phyloP scores from a whole-genome alignment of 92 coral and sea anemone species.

The Pocillopora grandis region DNA sequence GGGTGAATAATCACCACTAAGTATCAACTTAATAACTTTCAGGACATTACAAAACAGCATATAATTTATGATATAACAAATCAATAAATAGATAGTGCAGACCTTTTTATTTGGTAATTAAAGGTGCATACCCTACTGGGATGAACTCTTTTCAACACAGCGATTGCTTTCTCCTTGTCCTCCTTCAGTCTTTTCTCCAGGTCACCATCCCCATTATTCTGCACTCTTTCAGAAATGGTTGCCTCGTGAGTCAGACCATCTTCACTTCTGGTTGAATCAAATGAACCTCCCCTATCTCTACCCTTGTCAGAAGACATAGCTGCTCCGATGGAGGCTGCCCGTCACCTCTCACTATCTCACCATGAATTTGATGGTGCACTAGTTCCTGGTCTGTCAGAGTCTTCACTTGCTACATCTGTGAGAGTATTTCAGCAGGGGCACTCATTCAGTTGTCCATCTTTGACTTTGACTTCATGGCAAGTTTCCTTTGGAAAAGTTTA shows the following conservation, averaged over 20 bases:
- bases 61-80: too few relatives aligned
- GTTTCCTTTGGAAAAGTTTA: too few relatives aligned
- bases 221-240: constrained; percentile 15
- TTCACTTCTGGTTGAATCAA: constrained; percentile 69
- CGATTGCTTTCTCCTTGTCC: constrained; percentile 77
- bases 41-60: too few relatives aligned
- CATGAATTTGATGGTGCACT: constrained; percentile 7
- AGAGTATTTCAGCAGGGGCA: too few relatives aligned
- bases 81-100: too few relatives aligned
- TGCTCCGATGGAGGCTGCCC: constrained; percentile 30
- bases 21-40: too few relatives aligned
- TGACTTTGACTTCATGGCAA: too few relatives aligned
- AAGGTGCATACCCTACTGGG: constrained; percentile 66
- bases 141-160: constrained; percentile 68
- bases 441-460: too few relatives aligned
- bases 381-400: neutral
- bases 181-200: constrained; percentile 62
- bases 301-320: neutral
- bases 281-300: constrained; percentile 59
- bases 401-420: too few relatives aligned
- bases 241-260: constrained; percentile 42
- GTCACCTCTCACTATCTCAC: constrained; percentile 10
- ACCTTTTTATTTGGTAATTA: neutral
- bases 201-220: constrained; percentile 32
- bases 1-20: too few relatives aligned